Conservation (phyloP, 2,888 invertebrate species). For the Scrobipalpa costella region DNA sequence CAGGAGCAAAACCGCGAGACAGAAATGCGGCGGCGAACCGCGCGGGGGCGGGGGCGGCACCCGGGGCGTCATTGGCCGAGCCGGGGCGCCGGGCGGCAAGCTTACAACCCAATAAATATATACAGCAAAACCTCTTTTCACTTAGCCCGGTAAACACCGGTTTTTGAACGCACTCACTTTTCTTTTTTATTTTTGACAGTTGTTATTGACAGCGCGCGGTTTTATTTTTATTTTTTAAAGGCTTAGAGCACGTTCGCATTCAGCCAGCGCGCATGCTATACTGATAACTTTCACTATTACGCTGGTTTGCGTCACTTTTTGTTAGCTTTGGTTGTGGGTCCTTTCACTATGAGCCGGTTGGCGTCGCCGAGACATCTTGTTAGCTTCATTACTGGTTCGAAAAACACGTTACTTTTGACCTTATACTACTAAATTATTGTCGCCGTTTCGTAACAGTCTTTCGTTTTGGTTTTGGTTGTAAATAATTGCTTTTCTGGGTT, state of each 20-base stretch:
- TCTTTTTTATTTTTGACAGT: conserved; percentile 26
- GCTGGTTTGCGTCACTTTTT: conserved; percentile 42
- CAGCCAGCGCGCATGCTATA: conserved; percentile 48
- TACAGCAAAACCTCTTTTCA: conserved; percentile 53
- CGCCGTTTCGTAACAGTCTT: conserved; percentile 39
- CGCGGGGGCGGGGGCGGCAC: conserved; percentile 73
- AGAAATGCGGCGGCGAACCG: conserved; percentile 52
- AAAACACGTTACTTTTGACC: conserved; percentile 25
- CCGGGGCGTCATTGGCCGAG: conserved; percentile 72
- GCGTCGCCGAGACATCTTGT: conserved; percentile 18
- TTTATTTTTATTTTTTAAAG: conserved; percentile 35
- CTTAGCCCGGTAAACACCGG: conserved; percentile 18
- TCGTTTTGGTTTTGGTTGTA: conserved; percentile 26
- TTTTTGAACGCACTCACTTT: conserved; percentile 34
- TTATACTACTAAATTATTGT: conserved; percentile 44
- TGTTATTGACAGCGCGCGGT: conserved; percentile 22
- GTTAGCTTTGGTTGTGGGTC: conserved; percentile 25
- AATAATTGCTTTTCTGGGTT: conserved; percentile 31
- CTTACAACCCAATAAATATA: conserved; percentile 49
- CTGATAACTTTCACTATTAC: conserved; percentile 63
- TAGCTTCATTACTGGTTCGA: conserved; percentile 14
- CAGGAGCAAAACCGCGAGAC: conserved; percentile 56
- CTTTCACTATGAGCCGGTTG: conserved; percentile 39
- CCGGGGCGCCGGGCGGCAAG: conserved; percentile 56
- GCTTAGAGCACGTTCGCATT: conserved; percentile 44